phyloP scores from a whole-genome alignment of 2,888 invertebrate genomes.

The Taphrorychus bicolor region DNA sequence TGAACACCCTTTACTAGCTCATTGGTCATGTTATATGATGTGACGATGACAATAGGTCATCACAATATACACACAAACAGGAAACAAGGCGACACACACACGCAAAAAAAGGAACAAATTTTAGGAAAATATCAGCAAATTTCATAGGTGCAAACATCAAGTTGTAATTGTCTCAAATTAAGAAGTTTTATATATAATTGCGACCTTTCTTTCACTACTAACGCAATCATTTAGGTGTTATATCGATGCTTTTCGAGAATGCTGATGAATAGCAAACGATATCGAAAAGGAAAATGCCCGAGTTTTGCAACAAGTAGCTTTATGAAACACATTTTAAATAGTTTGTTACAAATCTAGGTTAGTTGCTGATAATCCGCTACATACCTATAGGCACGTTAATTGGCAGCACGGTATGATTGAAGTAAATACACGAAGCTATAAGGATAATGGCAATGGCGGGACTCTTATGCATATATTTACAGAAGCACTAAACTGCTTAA shows the following conservation, averaged over 20 bases:
- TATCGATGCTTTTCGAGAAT: slow-evolving; percentile 12
- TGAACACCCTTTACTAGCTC: too few species aligned
- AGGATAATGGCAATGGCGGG: neutral
- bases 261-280: slow-evolving; percentile 8
- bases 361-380: slow-evolving; percentile 7
- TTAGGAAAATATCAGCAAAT: too few species aligned
- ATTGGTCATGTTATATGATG: too few species aligned
- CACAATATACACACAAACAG: too few species aligned
- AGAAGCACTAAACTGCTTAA: neutral
- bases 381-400: neutral
- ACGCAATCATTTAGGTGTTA: neutral
- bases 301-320: slow-evolving; percentile 12
- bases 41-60: too few species aligned
- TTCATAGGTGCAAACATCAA: too few species aligned
- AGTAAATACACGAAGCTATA: neutral
- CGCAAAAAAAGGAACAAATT: too few species aligned
- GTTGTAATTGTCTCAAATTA: too few species aligned
- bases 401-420: neutral
- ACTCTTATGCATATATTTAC: neutral
- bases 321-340: slow-evolving; percentile 18
- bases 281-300: slow-evolving; percentile 12
- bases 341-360: slow-evolving; percentile 9
- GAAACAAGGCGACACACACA: too few species aligned
- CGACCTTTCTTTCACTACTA: neutral
- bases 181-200: too few species aligned